Base-by-base conservation (phyloP, 2,888 invertebrate species). In the Trissolcus japonicus region DNA sequence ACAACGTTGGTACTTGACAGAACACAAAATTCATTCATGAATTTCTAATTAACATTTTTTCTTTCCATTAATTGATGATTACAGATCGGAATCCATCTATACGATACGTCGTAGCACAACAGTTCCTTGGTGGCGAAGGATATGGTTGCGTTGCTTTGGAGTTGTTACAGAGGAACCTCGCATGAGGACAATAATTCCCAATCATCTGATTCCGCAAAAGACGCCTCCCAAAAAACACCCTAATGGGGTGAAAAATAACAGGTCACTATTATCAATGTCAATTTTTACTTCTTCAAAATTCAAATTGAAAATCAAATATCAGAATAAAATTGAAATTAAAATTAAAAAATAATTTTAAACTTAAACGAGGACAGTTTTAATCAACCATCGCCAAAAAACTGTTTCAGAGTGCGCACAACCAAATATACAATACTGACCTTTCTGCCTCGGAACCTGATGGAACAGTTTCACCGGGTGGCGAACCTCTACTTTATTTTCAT, bases 401-500 rank as follows among this genome's bases (percentile, higher is more conserved):
- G 29, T 76, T 82, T 29, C 74, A 93, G 94, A 90, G 94, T 98
- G 86, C 93, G 96, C 89, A 98, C 98, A 89, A 97, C 97, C 63
- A 98, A 98, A 90, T 99, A 99, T 90, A 97, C 97, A 21, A 87
- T 96, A 74, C 91, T 98, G 81, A 97, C 96, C 83, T 99, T 99
- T 90, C 90, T 99, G 86, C 98, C 98, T 71, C 95, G 98, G 90
- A 98, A 98, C 90, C 91, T 99, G 77, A 93, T 98, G 89, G 98
- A 98, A 91, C 98, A 99, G 91, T 98, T 99, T 90, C 98, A 98
- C 90, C 93, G 98, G 78, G 96, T 98, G 87, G 98, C 98, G 79
- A 99, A 99, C 92, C 92, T 99, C 86, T 99, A 98, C 91, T 99
- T 99, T 90, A 95, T 98, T 87, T 96, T 98, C 88, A 98, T 99